Percentiles rank a stretch among this genome's conserved stretches.
Conservation (phyloP, 64 coral and sea anemone genomes). For the Trachythela sp. region DNA sequence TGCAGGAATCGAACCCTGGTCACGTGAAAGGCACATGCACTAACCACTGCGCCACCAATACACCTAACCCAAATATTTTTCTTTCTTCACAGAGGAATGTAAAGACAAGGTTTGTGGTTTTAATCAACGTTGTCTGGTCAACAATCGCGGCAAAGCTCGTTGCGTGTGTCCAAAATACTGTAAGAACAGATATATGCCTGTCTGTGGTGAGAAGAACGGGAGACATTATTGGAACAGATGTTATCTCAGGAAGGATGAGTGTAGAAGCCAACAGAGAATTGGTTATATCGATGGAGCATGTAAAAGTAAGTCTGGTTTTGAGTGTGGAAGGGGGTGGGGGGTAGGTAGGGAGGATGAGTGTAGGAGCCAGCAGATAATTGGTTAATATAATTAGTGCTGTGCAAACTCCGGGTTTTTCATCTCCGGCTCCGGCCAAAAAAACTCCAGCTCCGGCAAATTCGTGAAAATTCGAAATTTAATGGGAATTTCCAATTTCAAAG, state of each 20-base stretch:
- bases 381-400: too few relatives aligned
- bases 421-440: too few relatives aligned
- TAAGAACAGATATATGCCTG: neutral
- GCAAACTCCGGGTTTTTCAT: too few relatives aligned
- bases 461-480: too few relatives aligned
- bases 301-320: neutral
- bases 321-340: neutral
- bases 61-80: too few relatives aligned
- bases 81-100: neutral
- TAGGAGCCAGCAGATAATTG: too few relatives aligned
- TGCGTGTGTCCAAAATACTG: neutral
- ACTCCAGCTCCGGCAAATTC: too few relatives aligned
- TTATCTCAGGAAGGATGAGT: neutral
- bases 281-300: neutral
- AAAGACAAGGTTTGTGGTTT: neutral
- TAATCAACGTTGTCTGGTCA: neutral
- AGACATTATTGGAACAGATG: slow-evolving; percentile 12
- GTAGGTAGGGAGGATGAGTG: too few relatives aligned
- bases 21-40: too few relatives aligned
- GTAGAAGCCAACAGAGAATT: neutral
- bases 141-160: neutral
- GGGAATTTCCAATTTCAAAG: too few relatives aligned
- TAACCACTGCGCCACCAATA: too few relatives aligned
- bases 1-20: neutral
- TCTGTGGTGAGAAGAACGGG: neutral